phyloP scores from a whole-genome alignment of 2,888 invertebrate species.

The Eurois occulta region DNA sequence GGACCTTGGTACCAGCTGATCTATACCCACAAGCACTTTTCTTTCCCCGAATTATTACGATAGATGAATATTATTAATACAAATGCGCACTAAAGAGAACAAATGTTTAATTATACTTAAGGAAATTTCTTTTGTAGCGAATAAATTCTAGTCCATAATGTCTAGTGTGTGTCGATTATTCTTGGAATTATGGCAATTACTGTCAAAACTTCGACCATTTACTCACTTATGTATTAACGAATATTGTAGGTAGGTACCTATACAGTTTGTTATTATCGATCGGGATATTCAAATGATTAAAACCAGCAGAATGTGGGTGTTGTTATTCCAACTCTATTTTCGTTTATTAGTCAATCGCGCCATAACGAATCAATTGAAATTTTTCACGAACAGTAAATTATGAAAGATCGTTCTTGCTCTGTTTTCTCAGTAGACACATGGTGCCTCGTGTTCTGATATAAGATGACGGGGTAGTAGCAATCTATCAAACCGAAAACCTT shows the following conservation, averaged over 20 bases:
- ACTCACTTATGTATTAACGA: slow-evolving; percentile 67
- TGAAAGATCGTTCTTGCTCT: neutral
- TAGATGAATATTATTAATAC: slow-evolving; percentile 28
- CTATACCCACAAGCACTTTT: slow-evolving; percentile 20
- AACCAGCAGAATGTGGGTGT: slow-evolving; percentile 53
- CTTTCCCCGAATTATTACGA: slow-evolving; percentile 11
- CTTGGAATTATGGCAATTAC: slow-evolving; percentile 74
- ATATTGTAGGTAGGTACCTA: slow-evolving; percentile 62
- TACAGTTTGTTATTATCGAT: slow-evolving; percentile 72
- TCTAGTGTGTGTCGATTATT: slow-evolving; percentile 51
- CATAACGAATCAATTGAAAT: slow-evolving; percentile 42
- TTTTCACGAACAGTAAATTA: slow-evolving; percentile 37
- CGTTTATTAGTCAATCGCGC: neutral
- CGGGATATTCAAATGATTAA: slow-evolving; percentile 67
- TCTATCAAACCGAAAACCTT: slow-evolving; percentile 45
- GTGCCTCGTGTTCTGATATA: slow-evolving; percentile 37
- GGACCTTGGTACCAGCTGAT: slow-evolving; percentile 16
- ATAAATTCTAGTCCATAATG: slow-evolving; percentile 49
- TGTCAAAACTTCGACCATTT: slow-evolving; percentile 77
- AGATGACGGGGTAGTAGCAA: slow-evolving; percentile 25
- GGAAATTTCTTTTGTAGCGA: slow-evolving; percentile 37
- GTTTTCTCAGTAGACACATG: slow-evolving; percentile 28
- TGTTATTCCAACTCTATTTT: slow-evolving; percentile 29
- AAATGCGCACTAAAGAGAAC: slow-evolving; percentile 39
- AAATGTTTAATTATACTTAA: slow-evolving; percentile 40